Percentiles rank a stretch among this genome's conserved stretches.
These are phyloP conservation scores for Ammodramus savannarum DNA, from an alignment of 2,113 vertebrate species.

Conservation along the genomic window DNA sequence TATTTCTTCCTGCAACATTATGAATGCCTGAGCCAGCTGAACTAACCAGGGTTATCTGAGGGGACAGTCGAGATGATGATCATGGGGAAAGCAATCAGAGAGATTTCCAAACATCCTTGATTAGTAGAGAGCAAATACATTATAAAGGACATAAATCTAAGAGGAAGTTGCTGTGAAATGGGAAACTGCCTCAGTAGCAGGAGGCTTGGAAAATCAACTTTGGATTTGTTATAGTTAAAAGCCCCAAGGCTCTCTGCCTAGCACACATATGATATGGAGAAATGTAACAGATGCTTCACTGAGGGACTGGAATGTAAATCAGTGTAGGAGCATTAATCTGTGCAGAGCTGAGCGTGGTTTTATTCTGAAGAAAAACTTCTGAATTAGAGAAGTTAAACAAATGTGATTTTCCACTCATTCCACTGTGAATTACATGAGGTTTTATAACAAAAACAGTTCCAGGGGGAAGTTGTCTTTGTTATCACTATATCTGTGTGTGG, in stretches of 20 bases:
- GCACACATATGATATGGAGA: not conserved
- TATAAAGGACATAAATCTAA: slow-evolving; percentile 12
- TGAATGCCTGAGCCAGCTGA: not conserved
- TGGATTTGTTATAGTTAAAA: slow-evolving; percentile 40
- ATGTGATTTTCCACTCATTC: not conserved
- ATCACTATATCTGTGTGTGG: not conserved
- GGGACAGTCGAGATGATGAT: not conserved
- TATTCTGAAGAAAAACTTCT: not conserved
- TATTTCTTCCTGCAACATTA: not conserved
- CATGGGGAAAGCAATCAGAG: not conserved
- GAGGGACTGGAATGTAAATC: slow-evolving; percentile 20
- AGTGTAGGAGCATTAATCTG: not conserved
- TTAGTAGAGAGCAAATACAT: slow-evolving; percentile 11
- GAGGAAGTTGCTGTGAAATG: not conserved
- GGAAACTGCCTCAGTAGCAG: not conserved
- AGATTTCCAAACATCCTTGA: not conserved
- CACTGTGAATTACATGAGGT: not conserved
- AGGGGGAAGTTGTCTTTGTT: not conserved
- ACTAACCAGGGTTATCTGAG: not conserved
- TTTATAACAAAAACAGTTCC: not conserved
- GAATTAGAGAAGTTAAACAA: not conserved
- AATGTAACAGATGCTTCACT: slow-evolving; percentile 36
- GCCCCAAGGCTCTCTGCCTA: slow-evolving; percentile 3
- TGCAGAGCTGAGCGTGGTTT: not conserved
- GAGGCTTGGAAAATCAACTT: slow-evolving; percentile 16